Percentiles rank a stretch among this genome's conserved stretches.
Conservation (phyloP, 1,140 invertebrate genomes). For the Ctenoplectra terminalis region DNA sequence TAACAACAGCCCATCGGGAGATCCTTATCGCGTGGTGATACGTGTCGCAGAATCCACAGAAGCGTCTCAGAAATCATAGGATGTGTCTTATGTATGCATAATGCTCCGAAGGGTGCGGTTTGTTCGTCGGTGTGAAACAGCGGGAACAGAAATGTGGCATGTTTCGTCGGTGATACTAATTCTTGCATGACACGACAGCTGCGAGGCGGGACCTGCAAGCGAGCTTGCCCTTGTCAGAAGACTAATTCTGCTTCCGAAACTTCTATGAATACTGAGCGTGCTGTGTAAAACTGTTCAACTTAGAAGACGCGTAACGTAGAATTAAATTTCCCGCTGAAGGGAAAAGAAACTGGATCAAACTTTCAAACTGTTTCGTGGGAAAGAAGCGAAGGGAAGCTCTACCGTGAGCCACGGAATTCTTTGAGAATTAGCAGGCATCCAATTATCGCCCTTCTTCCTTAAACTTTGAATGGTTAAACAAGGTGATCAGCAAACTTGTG, state of each 20-base stretch:
- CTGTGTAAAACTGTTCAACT: constrained; percentile 21
- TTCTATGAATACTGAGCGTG: constrained; percentile 20
- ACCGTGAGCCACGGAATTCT: neutral
- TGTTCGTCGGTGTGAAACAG: constrained; percentile 30
- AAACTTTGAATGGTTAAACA: neutral
- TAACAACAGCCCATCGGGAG: neutral
- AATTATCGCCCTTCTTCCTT: too few relatives aligned
- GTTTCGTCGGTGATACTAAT: constrained; percentile 48
- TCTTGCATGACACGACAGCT: constrained; percentile 44
- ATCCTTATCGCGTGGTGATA: neutral
- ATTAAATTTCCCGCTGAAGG: constrained; percentile 23
- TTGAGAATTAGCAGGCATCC: neutral
- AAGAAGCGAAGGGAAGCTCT: neutral
- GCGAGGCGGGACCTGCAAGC: constrained; percentile 29
- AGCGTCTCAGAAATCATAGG: constrained; percentile 21
- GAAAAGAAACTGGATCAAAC: neutral
- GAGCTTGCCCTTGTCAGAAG: constrained; percentile 26
- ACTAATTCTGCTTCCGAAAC: constrained; percentile 47
- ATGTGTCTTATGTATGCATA: constrained; percentile 46
- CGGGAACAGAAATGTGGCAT: constrained; percentile 52
- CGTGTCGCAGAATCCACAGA: constrained; percentile 19
- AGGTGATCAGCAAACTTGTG: neutral
- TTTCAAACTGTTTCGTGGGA: neutral
- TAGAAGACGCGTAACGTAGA: constrained; percentile 32
- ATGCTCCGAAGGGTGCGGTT: constrained; percentile 41